phyloP scores from a whole-genome alignment of 2,888 invertebrate genomes.

The Exocentrus adspersus region DNA sequence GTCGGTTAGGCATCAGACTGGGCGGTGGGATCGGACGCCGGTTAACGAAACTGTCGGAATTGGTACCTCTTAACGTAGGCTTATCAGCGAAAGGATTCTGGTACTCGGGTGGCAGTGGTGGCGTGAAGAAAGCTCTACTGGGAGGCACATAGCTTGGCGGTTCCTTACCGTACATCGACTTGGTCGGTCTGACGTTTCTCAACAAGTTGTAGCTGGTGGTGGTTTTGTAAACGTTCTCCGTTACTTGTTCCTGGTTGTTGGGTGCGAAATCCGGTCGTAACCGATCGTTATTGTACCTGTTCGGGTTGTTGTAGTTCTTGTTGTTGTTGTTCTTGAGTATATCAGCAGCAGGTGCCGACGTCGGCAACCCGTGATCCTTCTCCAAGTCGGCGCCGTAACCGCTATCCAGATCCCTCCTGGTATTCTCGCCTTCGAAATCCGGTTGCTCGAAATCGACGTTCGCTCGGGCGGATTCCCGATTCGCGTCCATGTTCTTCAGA shows the following conservation, averaged over 20 bases:
- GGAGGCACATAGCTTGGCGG: constrained; percentile 87
- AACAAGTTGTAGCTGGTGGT: constrained; percentile 67
- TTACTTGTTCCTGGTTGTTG: constrained; percentile 53
- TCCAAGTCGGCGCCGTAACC: constrained; percentile 76
- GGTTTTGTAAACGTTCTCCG: constrained; percentile 59
- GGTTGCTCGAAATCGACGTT: constrained; percentile 51
- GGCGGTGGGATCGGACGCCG: constrained; percentile 86
- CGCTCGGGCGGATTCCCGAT: constrained; percentile 44
- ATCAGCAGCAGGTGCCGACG: constrained; percentile 81
- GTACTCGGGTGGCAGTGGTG: constrained; percentile 85
- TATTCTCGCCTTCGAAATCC: constrained; percentile 50
- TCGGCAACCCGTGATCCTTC: constrained; percentile 78
- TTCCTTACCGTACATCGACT: constrained; percentile 72
- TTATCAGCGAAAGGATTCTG: constrained; percentile 90
- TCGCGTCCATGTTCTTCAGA: constrained; percentile 53
- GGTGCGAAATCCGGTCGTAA: constrained; percentile 57
- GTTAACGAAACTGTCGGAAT: constrained; percentile 74
- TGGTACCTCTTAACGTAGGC: constrained; percentile 78
- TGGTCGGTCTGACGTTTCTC: constrained; percentile 71
- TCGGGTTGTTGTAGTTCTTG: constrained; percentile 79
- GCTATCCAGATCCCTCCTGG: constrained; percentile 54
- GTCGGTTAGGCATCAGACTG: constrained; percentile 80
- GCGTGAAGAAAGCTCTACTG: constrained; percentile 79
- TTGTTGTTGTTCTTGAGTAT: constrained; percentile 81
- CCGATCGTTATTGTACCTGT: constrained; percentile 66